Evolutionary conservation across 1,140 invertebrate species (phyloP).

Genomic region (Elymnias hypermnestra): DNA sequence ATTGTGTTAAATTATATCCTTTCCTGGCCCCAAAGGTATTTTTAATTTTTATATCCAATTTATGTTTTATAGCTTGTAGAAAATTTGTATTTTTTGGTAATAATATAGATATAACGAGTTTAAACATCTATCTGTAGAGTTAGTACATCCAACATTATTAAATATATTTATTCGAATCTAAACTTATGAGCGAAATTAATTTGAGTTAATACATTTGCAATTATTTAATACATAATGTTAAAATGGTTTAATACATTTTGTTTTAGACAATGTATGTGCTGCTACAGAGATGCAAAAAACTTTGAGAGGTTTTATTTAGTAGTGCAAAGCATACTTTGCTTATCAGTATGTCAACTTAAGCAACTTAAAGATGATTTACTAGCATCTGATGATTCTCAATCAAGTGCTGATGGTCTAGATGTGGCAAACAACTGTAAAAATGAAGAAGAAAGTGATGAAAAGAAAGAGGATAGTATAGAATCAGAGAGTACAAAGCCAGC

Average conservation of each 20-base stretch:
- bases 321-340: constrained; percentile 87
- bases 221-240: no score
- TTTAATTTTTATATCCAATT: constrained; percentile 1
- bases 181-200: no score
- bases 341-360: constrained; percentile 85
- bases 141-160: no score
- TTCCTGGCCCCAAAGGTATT: constrained; percentile 83
- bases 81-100: no score
- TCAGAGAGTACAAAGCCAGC: constrained; percentile 19
- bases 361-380: constrained; percentile 79
- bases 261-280: constrained; percentile 93
- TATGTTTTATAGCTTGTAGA: background rate
- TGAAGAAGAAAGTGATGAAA: constrained; percentile 25
- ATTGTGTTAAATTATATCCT: constrained; percentile 81
- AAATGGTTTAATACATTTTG: no score
- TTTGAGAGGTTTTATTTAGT: constrained; percentile 92
- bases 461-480: constrained; percentile 26
- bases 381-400: constrained; percentile 39
- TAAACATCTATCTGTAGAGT: no score
- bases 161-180: no score
- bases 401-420: constrained; percentile 33
- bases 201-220: no score
- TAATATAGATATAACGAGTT: no score
- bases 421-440: constrained; percentile 25
- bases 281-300: constrained; percentile 92